Evolutionary conservation across 2,888 invertebrate genomes (phyloP), one percentile per base, ranked within the genome.

Genomic region (Acronicta psi): DNA sequence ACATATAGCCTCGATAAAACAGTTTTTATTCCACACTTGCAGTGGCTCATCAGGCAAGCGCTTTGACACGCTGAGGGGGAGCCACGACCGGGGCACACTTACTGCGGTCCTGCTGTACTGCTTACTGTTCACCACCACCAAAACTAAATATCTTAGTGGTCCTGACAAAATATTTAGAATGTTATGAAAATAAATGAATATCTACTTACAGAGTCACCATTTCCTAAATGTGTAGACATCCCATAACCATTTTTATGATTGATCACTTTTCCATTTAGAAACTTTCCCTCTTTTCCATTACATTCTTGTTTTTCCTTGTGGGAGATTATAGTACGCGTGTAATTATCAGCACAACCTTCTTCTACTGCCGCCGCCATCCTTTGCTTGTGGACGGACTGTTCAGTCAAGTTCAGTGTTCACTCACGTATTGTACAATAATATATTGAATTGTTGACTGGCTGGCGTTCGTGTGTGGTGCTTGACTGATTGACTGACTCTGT

Each of bases 141-240:
- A 38, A 44, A 52, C 7, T 41, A 40, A 34, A 55, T 42, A 47
- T 36, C 31, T n/a, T n/a, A n/a, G n/a, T n/a, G n/a, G 29, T 29
- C 29, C 25, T 50, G 29, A 31, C 6, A 16, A 38, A 17, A 14
- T 59, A 47, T 46, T 29, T 31, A 10, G 18, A 43, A 72, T 75
- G 73, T 75, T 75, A 67, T 59, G 64, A 73, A 74, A 80, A 75
- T 78, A 80, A 79, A 76, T 73, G 51, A 73, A 67, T 61, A 65
- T 75, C 61, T 80, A 92, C 92, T 93, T 73, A 93, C 93, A 62
- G 66, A 70, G 53, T 83, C 70, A 53, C 88, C 89, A 82, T 92
- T 90, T 47, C 64, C 77, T 56, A 74, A 37, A 65, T 73, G 59
- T 67, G 74, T 58, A 16, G 84, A 72, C 65, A 89, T 91, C 49